Conservation (phyloP, 2,113 vertebrate species). For the Alectura lathami region DNA sequence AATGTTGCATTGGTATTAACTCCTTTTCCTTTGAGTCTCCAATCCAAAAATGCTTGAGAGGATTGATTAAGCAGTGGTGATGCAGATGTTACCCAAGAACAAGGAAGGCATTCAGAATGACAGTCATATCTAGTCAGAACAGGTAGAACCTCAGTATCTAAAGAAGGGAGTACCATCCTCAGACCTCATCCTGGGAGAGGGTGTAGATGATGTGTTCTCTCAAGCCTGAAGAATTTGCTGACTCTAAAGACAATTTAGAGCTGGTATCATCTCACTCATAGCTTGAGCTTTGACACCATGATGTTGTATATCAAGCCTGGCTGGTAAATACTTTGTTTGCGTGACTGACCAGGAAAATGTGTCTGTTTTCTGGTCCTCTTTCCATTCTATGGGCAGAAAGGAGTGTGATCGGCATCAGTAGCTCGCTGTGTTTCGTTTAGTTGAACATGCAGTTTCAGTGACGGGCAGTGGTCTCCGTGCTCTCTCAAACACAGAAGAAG, state of each 20-base stretch:
- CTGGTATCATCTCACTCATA: neutral
- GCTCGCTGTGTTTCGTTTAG: neutral
- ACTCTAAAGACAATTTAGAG: neutral
- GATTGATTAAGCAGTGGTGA: neutral
- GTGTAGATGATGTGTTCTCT: fast-evolving
- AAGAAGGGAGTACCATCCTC: neutral
- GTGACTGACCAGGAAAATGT: neutral
- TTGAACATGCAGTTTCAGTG: fast-evolving
- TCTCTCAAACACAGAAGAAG: neutral
- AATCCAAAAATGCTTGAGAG: neutral
- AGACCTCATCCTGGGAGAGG: neutral
- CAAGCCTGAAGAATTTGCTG: neutral
- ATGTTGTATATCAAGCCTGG: neutral
- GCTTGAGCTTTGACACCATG: neutral
- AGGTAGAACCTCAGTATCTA: neutral
- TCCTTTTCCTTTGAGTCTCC: neutral
- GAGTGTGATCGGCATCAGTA: neutral
- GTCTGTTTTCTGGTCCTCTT: neutral
- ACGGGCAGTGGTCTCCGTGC: neutral
- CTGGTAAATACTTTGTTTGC: neutral
- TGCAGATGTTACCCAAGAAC: neutral
- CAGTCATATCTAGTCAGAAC: neutral
- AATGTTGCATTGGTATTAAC: neutral
- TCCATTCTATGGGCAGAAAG: neutral
- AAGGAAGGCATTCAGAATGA: neutral